Evolutionary conservation across 2,113 vertebrate species (phyloP).

Genomic region (Eleginops maclovinus): DNA sequence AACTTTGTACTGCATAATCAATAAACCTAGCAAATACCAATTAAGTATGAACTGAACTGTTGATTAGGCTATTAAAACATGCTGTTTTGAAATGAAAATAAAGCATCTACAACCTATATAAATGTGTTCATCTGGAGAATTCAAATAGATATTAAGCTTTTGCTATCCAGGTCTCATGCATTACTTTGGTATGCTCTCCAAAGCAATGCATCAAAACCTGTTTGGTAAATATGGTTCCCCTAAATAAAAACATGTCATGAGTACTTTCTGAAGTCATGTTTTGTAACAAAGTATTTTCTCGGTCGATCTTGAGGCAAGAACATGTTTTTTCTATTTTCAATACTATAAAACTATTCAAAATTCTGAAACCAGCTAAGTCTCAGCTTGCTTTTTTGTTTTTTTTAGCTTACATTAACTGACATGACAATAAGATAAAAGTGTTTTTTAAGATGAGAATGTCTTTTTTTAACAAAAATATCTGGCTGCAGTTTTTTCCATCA

Average conservation of each 20-base stretch:
- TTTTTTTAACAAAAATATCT: background rate
- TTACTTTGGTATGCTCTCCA: too few species aligned
- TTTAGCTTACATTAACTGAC: background rate
- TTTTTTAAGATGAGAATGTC: background rate
- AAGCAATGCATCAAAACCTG: background rate
- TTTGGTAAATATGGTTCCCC: background rate
- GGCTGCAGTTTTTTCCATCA: background rate
- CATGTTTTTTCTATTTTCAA: too few species aligned
- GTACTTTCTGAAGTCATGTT: background rate
- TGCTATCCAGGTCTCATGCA: too few species aligned
- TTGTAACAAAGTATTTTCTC: background rate
- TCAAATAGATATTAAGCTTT: too few species aligned
- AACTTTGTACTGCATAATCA: background rate
- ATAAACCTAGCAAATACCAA: background rate
- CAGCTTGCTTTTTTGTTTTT: too few species aligned
- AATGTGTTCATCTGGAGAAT: slow-evolving; percentile 10
- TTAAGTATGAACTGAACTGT: rapidly evolving
- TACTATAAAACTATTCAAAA: too few species aligned
- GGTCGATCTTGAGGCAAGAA: too few species aligned
- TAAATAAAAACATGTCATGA: background rate
- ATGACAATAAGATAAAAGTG: background rate
- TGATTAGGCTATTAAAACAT: background rate
- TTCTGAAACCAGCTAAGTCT: too few species aligned
- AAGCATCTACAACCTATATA: slow-evolving; percentile 10
- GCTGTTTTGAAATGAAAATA: background rate